Conservation (phyloP, 2,888 invertebrate genomes). For the Norana najaformis region DNA sequence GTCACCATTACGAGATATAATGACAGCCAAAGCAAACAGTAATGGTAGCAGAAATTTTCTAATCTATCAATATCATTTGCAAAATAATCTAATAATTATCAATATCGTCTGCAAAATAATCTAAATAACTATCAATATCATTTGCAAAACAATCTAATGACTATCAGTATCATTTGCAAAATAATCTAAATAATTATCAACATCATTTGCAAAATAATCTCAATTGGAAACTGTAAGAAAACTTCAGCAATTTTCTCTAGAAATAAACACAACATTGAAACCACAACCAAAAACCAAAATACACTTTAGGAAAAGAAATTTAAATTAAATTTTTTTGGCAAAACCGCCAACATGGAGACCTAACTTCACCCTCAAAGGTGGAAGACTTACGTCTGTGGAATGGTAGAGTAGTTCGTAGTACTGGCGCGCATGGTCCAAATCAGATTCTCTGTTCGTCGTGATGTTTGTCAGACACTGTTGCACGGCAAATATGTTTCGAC, state of each 20-base stretch:
- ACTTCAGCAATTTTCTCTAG: neutral
- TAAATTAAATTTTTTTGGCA: neutral
- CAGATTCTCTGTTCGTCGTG: slow-evolving; percentile 78
- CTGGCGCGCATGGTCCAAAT: slow-evolving; percentile 83
- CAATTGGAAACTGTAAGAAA: neutral
- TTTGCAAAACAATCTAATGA: no score
- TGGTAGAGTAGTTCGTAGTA: slow-evolving; percentile 82
- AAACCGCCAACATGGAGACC: neutral
- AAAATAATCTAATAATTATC: neutral
- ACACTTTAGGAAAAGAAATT: no score
- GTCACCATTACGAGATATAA: neutral
- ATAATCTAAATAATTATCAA: no score
- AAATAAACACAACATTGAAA: neutral
- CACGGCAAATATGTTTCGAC: slow-evolving; percentile 80
- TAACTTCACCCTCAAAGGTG: neutral
- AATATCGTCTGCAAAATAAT: neutral
- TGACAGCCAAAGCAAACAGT: neutral
- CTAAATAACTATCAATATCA: no score
- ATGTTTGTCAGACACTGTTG: slow-evolving; percentile 83
- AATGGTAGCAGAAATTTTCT: neutral
- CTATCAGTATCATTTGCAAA: neutral
- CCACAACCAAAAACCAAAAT: neutral
- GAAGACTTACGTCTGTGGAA: slow-evolving; percentile 43
- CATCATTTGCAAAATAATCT: no score
- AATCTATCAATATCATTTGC: no score